Evolutionary conservation across 1,140 invertebrate species (phyloP), one percentile per base, ranked within the genome.

Genomic region (Acromyrmex heyeri): DNA sequence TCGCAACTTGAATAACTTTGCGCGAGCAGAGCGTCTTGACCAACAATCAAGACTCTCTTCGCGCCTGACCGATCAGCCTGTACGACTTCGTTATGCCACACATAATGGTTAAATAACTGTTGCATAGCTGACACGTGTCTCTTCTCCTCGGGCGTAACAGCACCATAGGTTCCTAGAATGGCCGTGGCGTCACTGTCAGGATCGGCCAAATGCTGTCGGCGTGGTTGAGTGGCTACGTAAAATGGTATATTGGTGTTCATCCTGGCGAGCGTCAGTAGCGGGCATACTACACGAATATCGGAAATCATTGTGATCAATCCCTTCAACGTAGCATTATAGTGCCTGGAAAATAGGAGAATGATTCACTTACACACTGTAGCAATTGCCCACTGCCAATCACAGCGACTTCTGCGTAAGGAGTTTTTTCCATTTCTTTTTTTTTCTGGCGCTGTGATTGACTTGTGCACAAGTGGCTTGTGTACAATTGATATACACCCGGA

Each of bases 31-130:
- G 96, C 95, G 92, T 98, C 97, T 92, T 98, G 97, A 4, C 96
- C 97, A 1, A 98, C 96, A 34, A 97, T 95, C 1, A 98, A 94
- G 24, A 97, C 94, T 79, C 91, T 92, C 50, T 96, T 95, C 3
- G 95, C 94, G 7, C 95, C 94, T 7, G 94, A 89, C 0, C 91
- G 89, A 59, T 96, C 95, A 1, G 95, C 95, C 2, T 96, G 95
- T 7, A 96, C 93, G 27, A 97, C 94, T 65, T 96, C 96, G 12
- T 97, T 97, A 85, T 97, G 96, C 95, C 97, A 97, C 0, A 98
- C 97, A 88, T 96, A 98, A 87, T 97, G 96, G 91, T 98, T 98
- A 93, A 98, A 98, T 0, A 98, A 93, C 75, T 97, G 96, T 91
- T 98, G 97, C 95, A 98, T 98, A 3, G 97, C 97, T 1, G 96